Base-by-base conservation (phyloP, 2,113 vertebrate species). In the Sardina pilchardus region DNA sequence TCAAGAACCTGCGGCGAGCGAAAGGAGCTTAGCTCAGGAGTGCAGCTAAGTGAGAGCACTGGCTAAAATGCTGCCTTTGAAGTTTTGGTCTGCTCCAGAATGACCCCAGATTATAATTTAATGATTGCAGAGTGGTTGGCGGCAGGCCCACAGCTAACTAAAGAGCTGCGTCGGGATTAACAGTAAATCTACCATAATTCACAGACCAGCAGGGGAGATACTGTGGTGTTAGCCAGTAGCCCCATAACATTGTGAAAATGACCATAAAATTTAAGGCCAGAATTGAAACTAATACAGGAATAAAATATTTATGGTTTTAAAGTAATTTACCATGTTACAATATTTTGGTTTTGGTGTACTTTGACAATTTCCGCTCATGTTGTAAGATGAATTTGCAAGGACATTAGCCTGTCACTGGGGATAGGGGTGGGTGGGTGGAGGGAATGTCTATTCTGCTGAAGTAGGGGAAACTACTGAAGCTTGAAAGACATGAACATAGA, bases 151-250 rank as follows among this genome's bases (percentile, higher is more conserved):
- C 42, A 75, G 24, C 19, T 34, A 75, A 17, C 21, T 71, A 45
- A 67, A 75, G 59, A n/a, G 56, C 30, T 81, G 44, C 81, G 81
- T 78, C 39, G 39, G 39, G 81, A 81, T 81, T 81, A 81, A 81
- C 81, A 4, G 39, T 47, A 83, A 67, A 83, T 63, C 42, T 83
- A 83, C 14, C 39, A 26, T 24, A 67, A 83, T 42, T 50, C 59
- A 63, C 82, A 63, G 36, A 83, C 21, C 26, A 34, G 71, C 71
- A 36, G 34, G 34, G 26, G 16, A 36, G 26, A 78, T 67, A 30
- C 63, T 67, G 71, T 34, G 63, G 26, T 14, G 26, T 34, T 30
- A 12, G 26, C 63, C n/a, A 71, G 63, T 78, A 34, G 34, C 36
- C 14, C 26, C 71, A 78, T 30, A 36, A 12, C n/a, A 78, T 34